Evolutionary conservation across 1,140 invertebrate species (phyloP).

Genomic region (Drosophila grimshawi): DNA sequence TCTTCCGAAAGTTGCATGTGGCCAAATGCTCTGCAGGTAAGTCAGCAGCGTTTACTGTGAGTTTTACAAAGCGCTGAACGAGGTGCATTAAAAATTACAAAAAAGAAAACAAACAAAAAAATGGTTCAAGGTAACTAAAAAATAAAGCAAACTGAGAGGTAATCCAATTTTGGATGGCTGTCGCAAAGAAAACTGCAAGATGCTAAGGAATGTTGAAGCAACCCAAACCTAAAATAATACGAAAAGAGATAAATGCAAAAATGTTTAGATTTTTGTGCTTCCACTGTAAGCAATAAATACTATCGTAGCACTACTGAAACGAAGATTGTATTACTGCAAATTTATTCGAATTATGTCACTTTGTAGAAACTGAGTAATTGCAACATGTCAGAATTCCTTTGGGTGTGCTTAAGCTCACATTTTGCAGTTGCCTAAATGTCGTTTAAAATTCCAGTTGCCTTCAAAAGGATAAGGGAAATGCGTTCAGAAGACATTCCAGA

Average conservation of each 20-base stretch:
- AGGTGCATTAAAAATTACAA: too few species aligned
- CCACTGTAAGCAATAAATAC: neutral
- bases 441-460: constrained; percentile 20
- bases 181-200: neutral
- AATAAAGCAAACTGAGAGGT: neutral
- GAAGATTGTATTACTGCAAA: constrained; percentile 7
- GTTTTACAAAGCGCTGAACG: neutral
- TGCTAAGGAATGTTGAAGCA: neutral
- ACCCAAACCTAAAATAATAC: neutral
- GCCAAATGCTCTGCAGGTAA: constrained; percentile 83
- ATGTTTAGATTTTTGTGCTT: neutral
- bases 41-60: neutral
- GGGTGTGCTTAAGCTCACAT: constrained; percentile 3
- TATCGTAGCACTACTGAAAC: neutral
- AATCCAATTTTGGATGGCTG: neutral
- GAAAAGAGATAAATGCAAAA: neutral
- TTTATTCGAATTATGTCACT: constrained; percentile 11
- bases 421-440: constrained; percentile 19
- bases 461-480: constrained; percentile 14
- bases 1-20: constrained; percentile 78
- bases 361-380: constrained; percentile 13
- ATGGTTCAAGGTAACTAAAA: neutral
- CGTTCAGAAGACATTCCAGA: constrained; percentile 29
- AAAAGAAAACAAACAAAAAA: neutral
- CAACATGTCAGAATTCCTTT: neutral